Evolutionary conservation across 2,113 vertebrate genomes (phyloP).

Genomic region (Cyrtonyx montezumae): DNA sequence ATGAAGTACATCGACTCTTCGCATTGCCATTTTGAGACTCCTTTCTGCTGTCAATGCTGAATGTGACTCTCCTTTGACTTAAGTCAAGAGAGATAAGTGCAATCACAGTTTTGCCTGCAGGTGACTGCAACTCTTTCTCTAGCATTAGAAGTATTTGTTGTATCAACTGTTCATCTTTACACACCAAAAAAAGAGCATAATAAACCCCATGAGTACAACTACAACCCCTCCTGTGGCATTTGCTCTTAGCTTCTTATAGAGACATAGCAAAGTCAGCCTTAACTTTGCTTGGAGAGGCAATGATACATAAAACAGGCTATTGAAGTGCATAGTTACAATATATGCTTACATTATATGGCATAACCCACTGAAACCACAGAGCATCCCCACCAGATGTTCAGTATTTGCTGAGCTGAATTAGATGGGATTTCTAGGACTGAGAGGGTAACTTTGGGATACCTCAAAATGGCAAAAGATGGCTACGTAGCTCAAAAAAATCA

Average conservation of each 20-base stretch:
- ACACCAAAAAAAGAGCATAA: neutral
- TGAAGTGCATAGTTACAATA: neutral
- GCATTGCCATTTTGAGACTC: neutral
- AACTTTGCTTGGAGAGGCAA: neutral
- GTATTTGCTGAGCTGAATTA: neutral
- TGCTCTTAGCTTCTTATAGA: neutral
- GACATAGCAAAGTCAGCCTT: neutral
- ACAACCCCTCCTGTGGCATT: neutral
- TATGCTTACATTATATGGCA: neutral
- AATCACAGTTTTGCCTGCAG: neutral
- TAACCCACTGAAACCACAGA: neutral
- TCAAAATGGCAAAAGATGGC: slow-evolving; percentile 7
- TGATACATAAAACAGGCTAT: neutral
- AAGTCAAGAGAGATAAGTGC: neutral
- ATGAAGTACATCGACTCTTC: neutral
- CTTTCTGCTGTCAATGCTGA: neutral
- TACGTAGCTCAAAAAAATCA: neutral
- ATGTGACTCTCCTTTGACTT: neutral
- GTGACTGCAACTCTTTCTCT: neutral
- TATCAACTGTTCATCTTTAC: neutral
- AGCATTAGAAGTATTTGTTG: neutral
- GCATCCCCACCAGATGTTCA: neutral
- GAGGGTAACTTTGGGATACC: neutral
- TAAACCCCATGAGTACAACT: neutral
- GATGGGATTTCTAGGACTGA: neutral